phyloP scores from a whole-genome alignment of 2,888 invertebrate species.

The Leptopilina myrica region DNA sequence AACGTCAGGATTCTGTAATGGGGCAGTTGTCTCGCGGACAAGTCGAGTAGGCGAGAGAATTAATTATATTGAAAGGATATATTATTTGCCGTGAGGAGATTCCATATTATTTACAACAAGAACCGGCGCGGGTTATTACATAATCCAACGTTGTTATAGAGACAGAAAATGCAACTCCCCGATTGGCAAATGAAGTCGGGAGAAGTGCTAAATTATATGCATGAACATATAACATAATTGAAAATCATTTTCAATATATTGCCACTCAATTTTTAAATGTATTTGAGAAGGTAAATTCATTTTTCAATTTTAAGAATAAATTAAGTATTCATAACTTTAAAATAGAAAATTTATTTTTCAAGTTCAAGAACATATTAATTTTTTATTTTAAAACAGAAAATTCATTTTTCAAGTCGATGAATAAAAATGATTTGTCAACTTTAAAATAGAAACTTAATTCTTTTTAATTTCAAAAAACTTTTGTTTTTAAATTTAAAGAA shows the following conservation, averaged over 20 bases:
- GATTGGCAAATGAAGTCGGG: neutral
- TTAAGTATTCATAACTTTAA: no score
- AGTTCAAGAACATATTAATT: no score
- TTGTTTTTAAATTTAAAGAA: no score
- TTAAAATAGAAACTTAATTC: no score
- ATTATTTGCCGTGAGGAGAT: constrained; percentile 32
- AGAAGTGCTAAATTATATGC: constrained; percentile 5
- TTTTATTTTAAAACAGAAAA: no score
- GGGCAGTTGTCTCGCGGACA: constrained; percentile 38
- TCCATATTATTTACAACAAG: constrained; percentile 33
- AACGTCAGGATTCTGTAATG: constrained; percentile 27
- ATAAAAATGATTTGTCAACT: no score
- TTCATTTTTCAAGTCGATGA: no score
- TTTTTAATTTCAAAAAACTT: no score
- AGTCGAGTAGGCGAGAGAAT: constrained; percentile 38
- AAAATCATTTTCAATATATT: neutral
- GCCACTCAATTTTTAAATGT: no score
- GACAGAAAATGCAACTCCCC: constrained; percentile 2
- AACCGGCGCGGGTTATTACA: constrained; percentile 39
- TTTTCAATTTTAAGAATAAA: no score
- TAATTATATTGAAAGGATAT: constrained; percentile 31
- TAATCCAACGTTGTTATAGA: constrained; percentile 32
- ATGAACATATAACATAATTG: neutral
- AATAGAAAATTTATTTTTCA: no score
- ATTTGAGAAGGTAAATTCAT: no score